Evolutionary conservation across 2,797 vertebrate genomes (phyloP).

Genomic region (Prunella strophiata): DNA sequence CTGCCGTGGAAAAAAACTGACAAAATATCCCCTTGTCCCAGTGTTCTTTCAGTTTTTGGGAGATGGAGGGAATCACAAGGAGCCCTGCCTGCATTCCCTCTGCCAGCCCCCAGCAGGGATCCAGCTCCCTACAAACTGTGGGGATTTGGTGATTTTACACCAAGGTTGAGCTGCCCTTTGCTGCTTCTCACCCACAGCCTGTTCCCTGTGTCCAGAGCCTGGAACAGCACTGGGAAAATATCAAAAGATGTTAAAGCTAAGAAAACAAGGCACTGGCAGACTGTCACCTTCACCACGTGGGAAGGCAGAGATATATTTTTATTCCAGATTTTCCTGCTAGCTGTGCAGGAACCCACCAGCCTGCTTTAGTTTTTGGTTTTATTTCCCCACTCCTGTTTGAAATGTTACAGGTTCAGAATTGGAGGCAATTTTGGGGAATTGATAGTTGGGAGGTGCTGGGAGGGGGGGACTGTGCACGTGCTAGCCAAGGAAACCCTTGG

Average conservation of each 20-base stretch:
- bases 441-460: neutral
- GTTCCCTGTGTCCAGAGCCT: slow-evolving; percentile 30
- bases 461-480: fast-evolving
- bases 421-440: slow-evolving; percentile 39
- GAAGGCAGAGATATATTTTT: neutral
- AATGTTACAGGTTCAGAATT: neutral
- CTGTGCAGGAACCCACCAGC: neutral
- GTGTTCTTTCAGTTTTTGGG: neutral
- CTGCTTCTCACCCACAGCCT: slow-evolving; percentile 23
- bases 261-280: neutral
- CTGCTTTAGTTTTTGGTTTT: neutral
- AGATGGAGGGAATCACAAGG: neutral
- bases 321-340: neutral
- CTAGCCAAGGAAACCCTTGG: neutral
- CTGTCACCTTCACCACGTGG: neutral
- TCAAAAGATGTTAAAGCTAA: slow-evolving; percentile 39
- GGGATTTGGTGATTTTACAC: neutral
- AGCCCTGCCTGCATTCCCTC: neutral
- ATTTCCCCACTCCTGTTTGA: neutral
- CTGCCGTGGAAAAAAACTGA: neutral
- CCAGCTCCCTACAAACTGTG: neutral
- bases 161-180: slow-evolving; percentile 44
- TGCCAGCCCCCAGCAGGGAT: neutral
- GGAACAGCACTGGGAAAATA: slow-evolving; percentile 6
- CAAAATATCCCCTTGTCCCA: neutral